Conservation (phyloP, 2,113 vertebrate species). For the Clinocottus analis region DNA sequence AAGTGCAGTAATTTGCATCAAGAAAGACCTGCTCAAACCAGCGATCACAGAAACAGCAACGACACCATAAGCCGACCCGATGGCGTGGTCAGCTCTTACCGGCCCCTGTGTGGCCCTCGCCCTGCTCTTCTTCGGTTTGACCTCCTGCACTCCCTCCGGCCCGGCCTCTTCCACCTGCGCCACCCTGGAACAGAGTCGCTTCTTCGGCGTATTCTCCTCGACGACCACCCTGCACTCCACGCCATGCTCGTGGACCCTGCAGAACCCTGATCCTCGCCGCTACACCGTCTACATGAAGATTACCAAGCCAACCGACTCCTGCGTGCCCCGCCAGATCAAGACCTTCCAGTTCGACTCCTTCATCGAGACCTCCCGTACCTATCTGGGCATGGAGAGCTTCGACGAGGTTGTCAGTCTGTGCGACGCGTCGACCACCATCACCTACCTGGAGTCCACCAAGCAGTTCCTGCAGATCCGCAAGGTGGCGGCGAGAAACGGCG, state of each 20-base stretch:
- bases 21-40: slow-evolving; percentile 50
- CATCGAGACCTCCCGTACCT: slow-evolving; percentile 96
- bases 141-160: slow-evolving; percentile 79
- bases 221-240: slow-evolving; percentile 85
- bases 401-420: slow-evolving; percentile 92
- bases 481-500: slow-evolving; percentile 70
- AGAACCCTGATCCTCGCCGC: slow-evolving; percentile 96
- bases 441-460: slow-evolving; percentile 94
- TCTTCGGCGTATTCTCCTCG: slow-evolving; percentile 96
- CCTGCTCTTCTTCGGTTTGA: slow-evolving; percentile 71
- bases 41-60: slow-evolving; percentile 36
- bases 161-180: slow-evolving; percentile 89
- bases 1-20: slow-evolving; percentile 70
- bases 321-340: slow-evolving; percentile 87
- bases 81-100: slow-evolving; percentile 72
- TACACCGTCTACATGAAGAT: slow-evolving; percentile 99
- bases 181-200: slow-evolving; percentile 95
- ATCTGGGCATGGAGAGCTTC: slow-evolving; percentile 98
- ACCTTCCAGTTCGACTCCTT: slow-evolving; percentile 99
- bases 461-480: slow-evolving; percentile 94
- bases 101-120: slow-evolving; percentile 73
- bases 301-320: slow-evolving; percentile 88
- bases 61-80: slow-evolving; percentile 59
- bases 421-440: slow-evolving; percentile 87
- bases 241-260: slow-evolving; percentile 97